phyloP scores from a whole-genome alignment of 2,888 invertebrate genomes.

The Rhagonycha fulva region DNA sequence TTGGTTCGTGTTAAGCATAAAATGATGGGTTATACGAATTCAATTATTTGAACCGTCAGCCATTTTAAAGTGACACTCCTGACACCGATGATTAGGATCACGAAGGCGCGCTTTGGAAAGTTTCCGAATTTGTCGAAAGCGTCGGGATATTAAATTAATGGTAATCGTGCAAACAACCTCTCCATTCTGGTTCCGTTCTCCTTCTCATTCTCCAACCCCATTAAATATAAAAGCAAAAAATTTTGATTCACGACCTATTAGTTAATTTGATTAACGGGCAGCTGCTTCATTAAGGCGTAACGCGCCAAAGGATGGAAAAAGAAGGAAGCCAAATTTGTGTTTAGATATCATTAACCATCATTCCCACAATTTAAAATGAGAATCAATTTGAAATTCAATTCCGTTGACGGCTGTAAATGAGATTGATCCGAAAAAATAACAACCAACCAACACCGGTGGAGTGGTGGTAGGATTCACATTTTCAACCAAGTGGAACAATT shows the following conservation, averaged over 20 bases:
- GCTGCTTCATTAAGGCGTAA: conserved; percentile 5
- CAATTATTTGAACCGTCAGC: conserved; percentile 28
- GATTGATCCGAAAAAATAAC: conserved; percentile 33
- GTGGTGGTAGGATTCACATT: conserved; percentile 27
- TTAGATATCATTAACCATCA: conserved; percentile 34
- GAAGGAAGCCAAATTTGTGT: conserved; percentile 20
- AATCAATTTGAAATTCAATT: conserved; percentile 37
- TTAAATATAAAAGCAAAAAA: neutral
- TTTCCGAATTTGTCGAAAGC: conserved; percentile 8
- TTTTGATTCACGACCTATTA: neutral
- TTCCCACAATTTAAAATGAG: conserved; percentile 33
- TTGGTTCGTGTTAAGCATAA: conserved; percentile 9
- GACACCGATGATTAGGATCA: conserved; percentile 26
- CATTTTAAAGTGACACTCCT: conserved; percentile 31
- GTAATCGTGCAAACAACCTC: neutral
- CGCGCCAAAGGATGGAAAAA: conserved; percentile 7
- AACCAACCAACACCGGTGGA: conserved; percentile 12
- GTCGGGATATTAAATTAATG: conserved; percentile 12
- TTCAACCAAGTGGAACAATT: conserved; percentile 31
- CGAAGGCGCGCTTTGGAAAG: conserved; percentile 7
- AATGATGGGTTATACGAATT: conserved; percentile 26
- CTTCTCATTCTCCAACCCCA: neutral
- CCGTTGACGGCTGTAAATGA: conserved; percentile 32
- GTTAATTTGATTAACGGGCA: conserved; percentile 2
- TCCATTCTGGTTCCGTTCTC: neutral